Conservation (phyloP, 2,113 vertebrate species). For the Phalacrocorax carbo region DNA sequence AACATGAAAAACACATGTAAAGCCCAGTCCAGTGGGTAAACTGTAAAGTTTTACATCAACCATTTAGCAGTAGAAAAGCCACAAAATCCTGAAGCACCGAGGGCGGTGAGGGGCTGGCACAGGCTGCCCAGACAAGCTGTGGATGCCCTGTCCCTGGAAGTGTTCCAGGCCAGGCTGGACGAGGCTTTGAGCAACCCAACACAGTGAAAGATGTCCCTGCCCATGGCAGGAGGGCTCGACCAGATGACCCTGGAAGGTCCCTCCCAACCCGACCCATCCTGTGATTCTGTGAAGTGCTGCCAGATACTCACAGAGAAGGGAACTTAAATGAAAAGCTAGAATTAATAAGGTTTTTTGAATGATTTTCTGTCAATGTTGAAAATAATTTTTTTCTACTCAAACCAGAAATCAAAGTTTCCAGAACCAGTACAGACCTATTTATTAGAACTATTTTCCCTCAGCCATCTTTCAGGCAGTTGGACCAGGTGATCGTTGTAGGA, state of each 20-base stretch:
- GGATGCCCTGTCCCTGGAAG: neutral
- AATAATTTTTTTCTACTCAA: neutral
- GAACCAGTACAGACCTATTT: neutral
- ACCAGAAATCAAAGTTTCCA: neutral
- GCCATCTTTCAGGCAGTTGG: neutral
- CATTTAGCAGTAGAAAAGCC: neutral
- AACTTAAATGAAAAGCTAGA: neutral
- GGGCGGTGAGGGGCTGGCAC: no score
- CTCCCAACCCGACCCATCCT: neutral
- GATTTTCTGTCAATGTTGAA: neutral
- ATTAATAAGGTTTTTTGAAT: neutral
- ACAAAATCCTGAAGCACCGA: neutral
- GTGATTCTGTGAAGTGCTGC: neutral
- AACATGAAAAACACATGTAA: neutral
- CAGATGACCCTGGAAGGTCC: fast-evolving
- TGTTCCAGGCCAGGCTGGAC: neutral
- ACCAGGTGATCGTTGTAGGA: neutral
- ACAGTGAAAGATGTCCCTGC: neutral
- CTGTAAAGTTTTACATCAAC: neutral
- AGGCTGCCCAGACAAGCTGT: neutral
- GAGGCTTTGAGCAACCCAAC: neutral
- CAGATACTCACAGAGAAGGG: neutral
- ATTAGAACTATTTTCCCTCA: neutral
- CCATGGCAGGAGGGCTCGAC: no score
- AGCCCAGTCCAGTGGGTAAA: neutral